phyloP scores from a whole-genome alignment of 2,888 invertebrate genomes.

The Parnassius orleans region DNA sequence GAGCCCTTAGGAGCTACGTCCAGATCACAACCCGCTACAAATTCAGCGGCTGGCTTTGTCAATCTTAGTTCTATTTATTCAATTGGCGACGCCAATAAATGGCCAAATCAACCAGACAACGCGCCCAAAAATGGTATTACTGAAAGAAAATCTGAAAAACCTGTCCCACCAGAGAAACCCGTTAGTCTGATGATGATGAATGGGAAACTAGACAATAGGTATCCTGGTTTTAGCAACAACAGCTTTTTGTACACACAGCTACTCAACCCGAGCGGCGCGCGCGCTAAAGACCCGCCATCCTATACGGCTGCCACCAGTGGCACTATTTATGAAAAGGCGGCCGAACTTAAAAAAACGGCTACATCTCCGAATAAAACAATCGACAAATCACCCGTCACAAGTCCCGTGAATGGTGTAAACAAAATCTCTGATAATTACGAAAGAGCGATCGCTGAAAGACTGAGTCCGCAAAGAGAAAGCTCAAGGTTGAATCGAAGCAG shows the following conservation, averaged over 20 bases:
- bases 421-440: conserved; percentile 78
- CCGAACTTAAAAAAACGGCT: conserved; percentile 37
- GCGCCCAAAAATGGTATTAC: conserved; percentile 50
- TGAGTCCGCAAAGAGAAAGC: conserved; percentile 63
- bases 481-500: conserved; percentile 62
- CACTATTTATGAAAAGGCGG: conserved; percentile 50
- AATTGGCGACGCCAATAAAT: conserved; percentile 56
- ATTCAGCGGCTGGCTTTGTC: conserved; percentile 52
- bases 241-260: conserved; percentile 74
- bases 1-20: conserved; percentile 35
- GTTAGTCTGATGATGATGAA: conserved; percentile 75
- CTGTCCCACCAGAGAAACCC: conserved; percentile 73
- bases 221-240: conserved; percentile 65
- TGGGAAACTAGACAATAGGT: conserved; percentile 69
- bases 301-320: conserved; percentile 63
- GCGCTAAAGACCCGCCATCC: conserved; percentile 67
- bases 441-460: conserved; percentile 67
- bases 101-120: conserved; percentile 44
- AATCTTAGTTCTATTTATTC: conserved; percentile 75
- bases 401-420: conserved; percentile 68
- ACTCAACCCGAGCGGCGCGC: conserved; percentile 54
- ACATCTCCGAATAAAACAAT: conserved; percentile 52
- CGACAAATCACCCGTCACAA: conserved; percentile 54
- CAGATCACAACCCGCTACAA: conserved; percentile 37
- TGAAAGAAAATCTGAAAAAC: conserved; percentile 67